Evolutionary conservation across 2,888 invertebrate species (phyloP), one percentile per base, ranked within the genome.

Genomic region (Brachyptera risi): DNA sequence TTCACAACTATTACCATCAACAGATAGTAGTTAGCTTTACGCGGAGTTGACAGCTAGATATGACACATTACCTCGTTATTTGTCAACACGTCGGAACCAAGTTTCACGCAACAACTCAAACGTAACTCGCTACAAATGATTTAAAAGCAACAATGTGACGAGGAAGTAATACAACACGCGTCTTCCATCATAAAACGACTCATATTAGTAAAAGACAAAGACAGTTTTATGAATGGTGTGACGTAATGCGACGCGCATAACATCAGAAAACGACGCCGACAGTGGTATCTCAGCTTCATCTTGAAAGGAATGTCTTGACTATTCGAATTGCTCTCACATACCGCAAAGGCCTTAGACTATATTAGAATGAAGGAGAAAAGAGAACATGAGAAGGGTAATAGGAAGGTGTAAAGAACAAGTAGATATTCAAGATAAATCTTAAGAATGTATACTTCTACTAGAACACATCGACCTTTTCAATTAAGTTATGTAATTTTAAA

Each of bases 281-380:
- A 44, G 56, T 58, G 37, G 15, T 49, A 58, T 61, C 63, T 63
- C 61, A 61, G 58, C 63, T 63, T 63, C 63, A 63, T 63, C 51
- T 54, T 56, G 42, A 24, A 37, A 64, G 64, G 64, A 64, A 64
- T 64, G 61, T 57, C 37, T 37, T 59, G 61, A 59, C 59, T 60
- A 63, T 63, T 56, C 61, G 63, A 63, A 63, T 61, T 61, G 64
- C 58, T 56, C 63, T 59, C 56, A 31, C 61, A 61, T 63, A 59
- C 61, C 63, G 42, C 60, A 44, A 27, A 31, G 9, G 31, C 27
- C 19, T 44, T 44, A 44, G 17, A 19, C 31, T 31, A 31, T 40
- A n/a, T n/a, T 40, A 40, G 17, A 15, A 40, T 9, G 40, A 40
- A 40, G 17, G 40, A 9, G 31, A 31, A 31, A 31, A 31, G 31